Evolutionary conservation across 2,797 vertebrate species (phyloP).

Genomic region (Coregonus ussuriensis): DNA sequence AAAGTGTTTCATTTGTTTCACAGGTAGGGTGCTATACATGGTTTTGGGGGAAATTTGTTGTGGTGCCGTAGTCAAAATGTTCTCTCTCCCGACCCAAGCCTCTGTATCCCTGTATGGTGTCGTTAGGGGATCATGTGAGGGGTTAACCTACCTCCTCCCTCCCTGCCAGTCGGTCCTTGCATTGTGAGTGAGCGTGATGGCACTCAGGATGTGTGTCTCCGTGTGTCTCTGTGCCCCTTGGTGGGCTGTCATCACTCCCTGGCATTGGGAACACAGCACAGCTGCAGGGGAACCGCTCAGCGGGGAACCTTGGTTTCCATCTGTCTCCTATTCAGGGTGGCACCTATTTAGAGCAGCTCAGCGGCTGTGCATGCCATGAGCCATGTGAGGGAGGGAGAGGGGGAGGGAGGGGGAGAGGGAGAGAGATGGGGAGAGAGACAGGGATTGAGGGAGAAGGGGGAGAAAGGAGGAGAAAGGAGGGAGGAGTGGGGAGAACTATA

Average conservation of each 20-base stretch:
- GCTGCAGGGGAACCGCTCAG: conserved; percentile 79
- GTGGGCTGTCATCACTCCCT: conserved; percentile 75
- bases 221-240: conserved; percentile 46
- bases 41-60: no score
- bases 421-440: conserved; percentile 15
- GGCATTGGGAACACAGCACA: conserved; percentile 72
- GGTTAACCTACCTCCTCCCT: not conserved
- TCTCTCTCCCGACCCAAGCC: not conserved
- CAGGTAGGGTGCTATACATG: no score
- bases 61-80: no score
- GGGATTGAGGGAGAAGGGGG: not conserved
- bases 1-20: not conserved
- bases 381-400: conserved; percentile 43
- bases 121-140: not conserved
- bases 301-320: conserved; percentile 77
- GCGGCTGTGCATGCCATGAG: conserved; percentile 66
- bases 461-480: not conserved
- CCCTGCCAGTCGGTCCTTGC: conserved; percentile 11
- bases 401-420: conserved; percentile 21
- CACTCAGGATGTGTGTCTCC: conserved; percentile 10
- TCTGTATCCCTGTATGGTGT: not conserved
- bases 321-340: conserved; percentile 78
- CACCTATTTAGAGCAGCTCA: conserved; percentile 74
- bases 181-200: conserved; percentile 32
- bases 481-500: not conserved